These are phyloP conservation scores for Drosophila diplacantha DNA, from an alignment of 2,888 invertebrate species.

Conservation along the genomic window DNA sequence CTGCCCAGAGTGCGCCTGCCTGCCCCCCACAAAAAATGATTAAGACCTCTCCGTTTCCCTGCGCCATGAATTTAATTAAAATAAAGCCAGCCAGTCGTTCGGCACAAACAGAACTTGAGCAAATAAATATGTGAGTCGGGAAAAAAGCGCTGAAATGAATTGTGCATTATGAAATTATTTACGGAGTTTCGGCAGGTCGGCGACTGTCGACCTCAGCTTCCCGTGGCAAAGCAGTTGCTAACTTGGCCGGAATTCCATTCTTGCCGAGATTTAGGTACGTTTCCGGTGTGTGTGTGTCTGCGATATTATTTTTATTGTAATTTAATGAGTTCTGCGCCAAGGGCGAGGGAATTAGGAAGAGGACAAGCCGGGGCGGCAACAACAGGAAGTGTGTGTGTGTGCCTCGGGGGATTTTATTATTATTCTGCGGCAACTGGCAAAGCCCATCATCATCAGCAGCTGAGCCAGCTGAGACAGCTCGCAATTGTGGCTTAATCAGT, in stretches of 20 bases:
- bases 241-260: conserved; percentile 5
- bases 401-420: conserved; percentile 31
- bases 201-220: neutral
- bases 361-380: neutral
- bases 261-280: conserved; percentile 20
- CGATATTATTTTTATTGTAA: conserved; percentile 51
- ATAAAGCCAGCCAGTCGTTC: neutral
- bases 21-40: neutral
- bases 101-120: neutral
- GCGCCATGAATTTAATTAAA: conserved; percentile 3
- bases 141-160: neutral
- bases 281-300: conserved; percentile 19
- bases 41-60: neutral
- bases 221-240: neutral
- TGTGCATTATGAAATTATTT: conserved; percentile 15
- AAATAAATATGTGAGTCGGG: neutral
- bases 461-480: conserved; percentile 38
- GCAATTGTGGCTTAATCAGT: conserved; percentile 58
- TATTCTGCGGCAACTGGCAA: conserved; percentile 26
- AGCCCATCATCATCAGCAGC: conserved; percentile 35
- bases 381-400: conserved; percentile 11
- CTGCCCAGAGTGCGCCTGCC: neutral
- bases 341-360: conserved; percentile 8
- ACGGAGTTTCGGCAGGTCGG: neutral
- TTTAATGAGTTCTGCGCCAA: conserved; percentile 60